Conservation (phyloP, 2,888 invertebrate species). For the Ophraella communa region DNA sequence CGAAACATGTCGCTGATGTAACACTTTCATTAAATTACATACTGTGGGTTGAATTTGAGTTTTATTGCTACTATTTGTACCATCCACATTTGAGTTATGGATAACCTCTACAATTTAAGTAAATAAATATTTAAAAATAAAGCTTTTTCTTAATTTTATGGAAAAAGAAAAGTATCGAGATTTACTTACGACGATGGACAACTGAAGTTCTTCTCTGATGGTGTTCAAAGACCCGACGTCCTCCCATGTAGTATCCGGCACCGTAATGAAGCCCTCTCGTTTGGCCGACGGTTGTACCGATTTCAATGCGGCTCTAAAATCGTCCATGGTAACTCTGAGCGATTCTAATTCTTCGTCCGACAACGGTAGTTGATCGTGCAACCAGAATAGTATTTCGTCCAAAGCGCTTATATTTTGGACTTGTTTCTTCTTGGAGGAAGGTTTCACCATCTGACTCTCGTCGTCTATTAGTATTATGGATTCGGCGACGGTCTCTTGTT, state of each 20-base stretch:
- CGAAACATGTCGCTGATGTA: no score
- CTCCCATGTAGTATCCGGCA: constrained; percentile 96
- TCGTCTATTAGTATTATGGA: constrained; percentile 8
- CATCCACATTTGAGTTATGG: no score
- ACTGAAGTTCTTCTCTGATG: constrained; percentile 87
- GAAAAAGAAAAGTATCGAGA: background rate
- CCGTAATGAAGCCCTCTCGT: constrained; percentile 96
- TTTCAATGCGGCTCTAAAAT: constrained; percentile 79
- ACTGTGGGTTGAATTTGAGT: no score
- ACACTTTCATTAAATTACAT: no score
- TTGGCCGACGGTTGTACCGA: constrained; percentile 91
- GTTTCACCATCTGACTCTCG: background rate
- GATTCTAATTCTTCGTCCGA: constrained; percentile 68
- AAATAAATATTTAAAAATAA: no score
- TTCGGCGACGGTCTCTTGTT: background rate
- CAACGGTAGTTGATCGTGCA: constrained; percentile 70
- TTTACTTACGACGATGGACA: constrained; percentile 78
- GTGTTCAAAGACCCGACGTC: constrained; percentile 92
- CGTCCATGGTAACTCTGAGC: constrained; percentile 74
- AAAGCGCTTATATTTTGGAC: constrained; percentile 48
- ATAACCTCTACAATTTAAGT: no score
- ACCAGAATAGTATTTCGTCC: constrained; percentile 68
- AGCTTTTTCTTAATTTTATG: constrained; percentile 4
- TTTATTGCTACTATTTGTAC: no score
- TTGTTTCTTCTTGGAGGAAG: constrained; percentile 4